Conservation (phyloP, 2,888 invertebrate species). For the Meghimatium bilineatum region DNA sequence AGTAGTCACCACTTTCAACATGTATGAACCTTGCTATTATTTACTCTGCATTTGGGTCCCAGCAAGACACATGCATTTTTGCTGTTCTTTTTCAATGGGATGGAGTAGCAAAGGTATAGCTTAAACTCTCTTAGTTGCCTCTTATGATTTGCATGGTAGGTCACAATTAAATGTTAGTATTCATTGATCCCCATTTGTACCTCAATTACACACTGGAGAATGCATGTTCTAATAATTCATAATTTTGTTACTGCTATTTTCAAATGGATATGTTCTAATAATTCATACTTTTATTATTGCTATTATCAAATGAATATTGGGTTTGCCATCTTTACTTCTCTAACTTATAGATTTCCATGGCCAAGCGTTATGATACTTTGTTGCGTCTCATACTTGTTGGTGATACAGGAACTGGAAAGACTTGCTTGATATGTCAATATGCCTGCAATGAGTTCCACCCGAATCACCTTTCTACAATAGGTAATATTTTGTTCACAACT, state of each 20-base stretch:
- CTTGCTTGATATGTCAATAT: slow-evolving; percentile 68
- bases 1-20: too few relatives aligned
- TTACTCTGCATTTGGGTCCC: too few relatives aligned
- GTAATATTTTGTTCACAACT: slow-evolving; percentile 52
- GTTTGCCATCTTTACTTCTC: background rate
- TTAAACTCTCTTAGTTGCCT: too few relatives aligned
- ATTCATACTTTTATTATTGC: background rate
- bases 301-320: background rate
- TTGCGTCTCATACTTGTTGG: slow-evolving; percentile 67
- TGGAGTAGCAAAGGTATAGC: too few relatives aligned
- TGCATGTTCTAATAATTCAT: too few relatives aligned
- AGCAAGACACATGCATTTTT: too few relatives aligned
- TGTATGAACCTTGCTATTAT: too few relatives aligned
- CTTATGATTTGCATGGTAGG: too few relatives aligned
- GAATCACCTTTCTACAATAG: slow-evolving; percentile 69
- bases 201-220: too few relatives aligned
- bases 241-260: background rate
- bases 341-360: slow-evolving; percentile 48
- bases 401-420: slow-evolving; percentile 70
- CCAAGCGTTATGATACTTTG: slow-evolving; percentile 67
- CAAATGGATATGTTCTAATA: background rate
- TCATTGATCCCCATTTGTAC: too few relatives aligned
- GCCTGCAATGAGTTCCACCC: slow-evolving; percentile 65
- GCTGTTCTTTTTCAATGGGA: too few relatives aligned
- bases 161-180: too few relatives aligned